phyloP scores from a whole-genome alignment of 64 coral and sea anemone genomes.

The Montipora cactus region DNA sequence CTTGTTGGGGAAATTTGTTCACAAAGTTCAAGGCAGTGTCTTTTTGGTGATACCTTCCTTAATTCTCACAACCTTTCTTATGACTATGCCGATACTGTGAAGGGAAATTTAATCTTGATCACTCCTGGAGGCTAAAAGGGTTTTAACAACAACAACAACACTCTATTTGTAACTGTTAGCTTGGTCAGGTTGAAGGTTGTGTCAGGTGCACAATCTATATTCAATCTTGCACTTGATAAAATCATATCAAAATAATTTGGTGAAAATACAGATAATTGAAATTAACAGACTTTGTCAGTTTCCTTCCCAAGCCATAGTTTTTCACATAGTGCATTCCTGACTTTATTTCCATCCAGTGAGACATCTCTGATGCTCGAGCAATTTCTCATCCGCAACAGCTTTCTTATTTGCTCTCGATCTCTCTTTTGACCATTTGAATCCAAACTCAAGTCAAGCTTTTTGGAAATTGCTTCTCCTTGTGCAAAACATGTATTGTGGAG shows the following conservation, averaged over 20 bases:
- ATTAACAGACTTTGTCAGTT: slow-evolving; percentile 31
- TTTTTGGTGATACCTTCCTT: neutral
- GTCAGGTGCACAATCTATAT: slow-evolving; percentile 31
- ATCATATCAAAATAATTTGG: slow-evolving; percentile 51
- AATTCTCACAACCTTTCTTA: slow-evolving; percentile 13
- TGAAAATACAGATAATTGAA: slow-evolving; percentile 26
- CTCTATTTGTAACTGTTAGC: slow-evolving; percentile 36
- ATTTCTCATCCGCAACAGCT: slow-evolving; percentile 51
- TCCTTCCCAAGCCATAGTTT: slow-evolving; percentile 60
- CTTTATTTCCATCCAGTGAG: slow-evolving; percentile 34
- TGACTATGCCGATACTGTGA: slow-evolving; percentile 13
- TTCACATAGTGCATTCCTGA: slow-evolving; percentile 43
- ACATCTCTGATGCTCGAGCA: slow-evolving; percentile 3
- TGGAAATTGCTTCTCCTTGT: too few species aligned
- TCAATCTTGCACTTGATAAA: slow-evolving; percentile 53
- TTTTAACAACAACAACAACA: neutral
- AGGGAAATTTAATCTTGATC: slow-evolving; percentile 18
- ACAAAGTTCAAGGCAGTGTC: neutral
- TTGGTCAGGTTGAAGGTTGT: slow-evolving; percentile 41
- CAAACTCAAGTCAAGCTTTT: too few species aligned
- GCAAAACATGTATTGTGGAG: too few species aligned
- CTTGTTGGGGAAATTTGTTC: slow-evolving; percentile 3
- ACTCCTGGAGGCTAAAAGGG: neutral
- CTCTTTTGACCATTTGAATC: neutral
- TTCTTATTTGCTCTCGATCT: slow-evolving; percentile 2